Evolutionary conservation across 2,113 vertebrate species (phyloP).

Genomic region (Zeus faber): DNA sequence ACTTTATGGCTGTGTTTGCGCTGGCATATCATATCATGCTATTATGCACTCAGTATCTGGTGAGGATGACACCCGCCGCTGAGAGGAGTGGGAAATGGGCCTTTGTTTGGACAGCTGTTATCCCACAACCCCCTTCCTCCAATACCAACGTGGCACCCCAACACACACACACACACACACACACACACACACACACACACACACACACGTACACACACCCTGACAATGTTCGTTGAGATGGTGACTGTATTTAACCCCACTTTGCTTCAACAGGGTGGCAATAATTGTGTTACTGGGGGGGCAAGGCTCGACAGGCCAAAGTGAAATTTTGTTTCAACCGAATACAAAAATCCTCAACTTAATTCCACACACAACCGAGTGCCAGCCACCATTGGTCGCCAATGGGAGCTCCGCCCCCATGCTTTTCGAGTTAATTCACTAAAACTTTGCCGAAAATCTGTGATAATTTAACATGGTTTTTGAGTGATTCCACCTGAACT

Average conservation of each 20-base stretch:
- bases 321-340: slow-evolving; percentile 54
- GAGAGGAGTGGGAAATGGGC: slow-evolving; percentile 65
- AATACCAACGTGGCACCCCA: too few relatives aligned
- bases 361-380: background rate
- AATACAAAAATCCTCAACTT: slow-evolving; percentile 29
- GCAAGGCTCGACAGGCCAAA: too few relatives aligned
- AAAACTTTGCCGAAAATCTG: background rate
- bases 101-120: slow-evolving; percentile 80
- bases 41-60: slow-evolving; percentile 28
- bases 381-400: too few relatives aligned
- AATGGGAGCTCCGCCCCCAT: background rate
- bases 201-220: slow-evolving; percentile 26
- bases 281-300: too few relatives aligned
- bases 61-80: slow-evolving; percentile 52
- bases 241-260: slow-evolving; percentile 63
- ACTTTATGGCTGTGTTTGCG: too few relatives aligned
- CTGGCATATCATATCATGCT: too few relatives aligned
- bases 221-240: slow-evolving; percentile 48
- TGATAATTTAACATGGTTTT: slow-evolving; percentile 1
- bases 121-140: too few relatives aligned
- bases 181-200: background rate
- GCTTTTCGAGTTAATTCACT: background rate
- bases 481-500: slow-evolving; percentile 14
- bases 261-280: slow-evolving; percentile 50
- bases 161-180: slow-evolving; percentile 4